These are phyloP conservation scores for Sebastolobus altivelis DNA, from an alignment of 2,797 vertebrate genomes.

Conservation along the genomic window DNA sequence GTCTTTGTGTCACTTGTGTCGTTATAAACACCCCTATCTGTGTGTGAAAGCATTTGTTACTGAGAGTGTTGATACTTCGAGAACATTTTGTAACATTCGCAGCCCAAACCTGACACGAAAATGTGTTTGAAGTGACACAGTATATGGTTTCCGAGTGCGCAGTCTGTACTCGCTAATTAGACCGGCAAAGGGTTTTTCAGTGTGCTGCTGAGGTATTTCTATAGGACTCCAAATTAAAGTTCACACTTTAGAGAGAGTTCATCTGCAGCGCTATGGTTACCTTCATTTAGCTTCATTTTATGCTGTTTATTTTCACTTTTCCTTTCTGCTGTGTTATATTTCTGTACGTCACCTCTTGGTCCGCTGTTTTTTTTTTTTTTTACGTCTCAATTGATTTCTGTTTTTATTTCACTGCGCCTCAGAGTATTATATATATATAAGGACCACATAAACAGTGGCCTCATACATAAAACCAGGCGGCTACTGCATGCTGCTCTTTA, in stretches of 20 bases:
- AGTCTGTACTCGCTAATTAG: slow-evolving; percentile 6
- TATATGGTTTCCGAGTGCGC: background rate
- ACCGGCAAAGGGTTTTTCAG: background rate
- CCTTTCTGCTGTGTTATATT: background rate
- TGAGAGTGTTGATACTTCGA: background rate
- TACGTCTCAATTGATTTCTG: slow-evolving; percentile 21
- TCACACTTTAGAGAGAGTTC: slow-evolving; percentile 5
- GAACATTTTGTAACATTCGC: slow-evolving; percentile 15
- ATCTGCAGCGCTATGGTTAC: background rate
- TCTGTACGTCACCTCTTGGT: background rate
- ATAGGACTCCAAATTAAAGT: background rate
- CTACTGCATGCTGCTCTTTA: slow-evolving; percentile 6
- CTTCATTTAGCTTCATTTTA: background rate
- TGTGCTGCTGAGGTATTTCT: background rate
- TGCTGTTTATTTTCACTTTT: background rate
- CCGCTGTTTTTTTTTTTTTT: slow-evolving; percentile 1
- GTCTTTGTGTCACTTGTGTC: background rate
- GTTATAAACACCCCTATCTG: background rate
- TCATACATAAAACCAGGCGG: slow-evolving; percentile 24
- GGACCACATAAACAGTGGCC: slow-evolving; percentile 4
- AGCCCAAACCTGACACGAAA: background rate
- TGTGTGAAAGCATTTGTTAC: background rate
- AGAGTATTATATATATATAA: background rate
- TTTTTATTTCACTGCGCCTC: slow-evolving; percentile 28
- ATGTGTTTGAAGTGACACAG: background rate